Evolutionary conservation across 2,113 vertebrate species (phyloP).

Genomic region (Atractosteus spatula): DNA sequence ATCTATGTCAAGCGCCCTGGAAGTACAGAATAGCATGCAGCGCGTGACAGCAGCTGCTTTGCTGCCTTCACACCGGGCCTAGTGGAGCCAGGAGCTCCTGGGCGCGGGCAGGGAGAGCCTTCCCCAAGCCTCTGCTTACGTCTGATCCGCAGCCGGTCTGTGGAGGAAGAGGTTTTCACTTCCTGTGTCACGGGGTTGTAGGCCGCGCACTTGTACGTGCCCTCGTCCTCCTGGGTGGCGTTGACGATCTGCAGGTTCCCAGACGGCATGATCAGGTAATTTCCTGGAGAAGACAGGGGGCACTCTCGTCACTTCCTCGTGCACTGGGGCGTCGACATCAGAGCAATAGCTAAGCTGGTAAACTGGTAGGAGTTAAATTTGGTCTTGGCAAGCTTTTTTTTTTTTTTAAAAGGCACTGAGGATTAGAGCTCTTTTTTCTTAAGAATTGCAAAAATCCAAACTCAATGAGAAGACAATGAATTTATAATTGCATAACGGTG

Average conservation of each 20-base stretch:
- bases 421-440: no score
- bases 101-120: neutral
- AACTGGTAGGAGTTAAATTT: no score
- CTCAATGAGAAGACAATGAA: no score
- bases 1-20: no score
- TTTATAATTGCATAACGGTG: no score
- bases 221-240: constrained; percentile 90
- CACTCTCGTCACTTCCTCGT: neutral
- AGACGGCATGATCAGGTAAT: constrained; percentile 98
- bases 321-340: neutral
- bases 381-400: no score
- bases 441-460: no score
- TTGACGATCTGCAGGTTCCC: constrained; percentile 97
- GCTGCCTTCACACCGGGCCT: no score
- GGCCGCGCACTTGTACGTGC: constrained; percentile 91
- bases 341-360: no score
- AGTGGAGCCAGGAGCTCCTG: neutral
- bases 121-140: constrained; percentile 66
- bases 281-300: constrained; percentile 62
- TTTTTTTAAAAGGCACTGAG: no score
- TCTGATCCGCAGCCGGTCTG: constrained; percentile 88
- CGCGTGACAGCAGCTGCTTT: no score
- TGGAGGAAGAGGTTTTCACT: constrained; percentile 87
- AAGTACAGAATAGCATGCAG: no score
- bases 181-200: constrained; percentile 96